Base-by-base conservation (phyloP, 1,140 invertebrate species). In the Luehdorfia chinensis region DNA sequence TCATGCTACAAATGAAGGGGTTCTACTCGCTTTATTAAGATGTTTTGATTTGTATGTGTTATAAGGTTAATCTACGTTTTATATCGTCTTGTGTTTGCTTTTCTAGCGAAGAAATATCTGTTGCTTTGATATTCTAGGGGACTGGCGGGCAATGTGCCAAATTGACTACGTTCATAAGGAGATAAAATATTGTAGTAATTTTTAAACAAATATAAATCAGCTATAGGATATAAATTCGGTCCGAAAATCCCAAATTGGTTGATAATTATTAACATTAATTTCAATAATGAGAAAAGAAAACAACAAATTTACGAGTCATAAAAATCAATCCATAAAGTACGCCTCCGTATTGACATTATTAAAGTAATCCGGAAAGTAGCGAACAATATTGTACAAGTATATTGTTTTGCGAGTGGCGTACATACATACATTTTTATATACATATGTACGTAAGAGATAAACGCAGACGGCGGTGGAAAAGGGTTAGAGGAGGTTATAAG, bases 41-140 rank as follows among this genome's bases (percentile, higher is more conserved):
- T n/a, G n/a, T n/a, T n/a, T n/a, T n/a, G n/a, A n/a, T n/a, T n/a
- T n/a, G n/a, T n/a, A n/a, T 18, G 14, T 16, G 59, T 78, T 64
- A 75, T 75, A 69, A 80, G 68, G 68, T 77, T 75, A n/a, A 84
- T 80, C 71, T 72, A 72, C 65, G 75, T 77, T 75, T 80, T 75
- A 71, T 80, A 84, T 71, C 65, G 76, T 77, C 76, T 66, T 74
- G 70, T 59, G 65, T 84, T 78, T 75, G 62, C 74, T 78, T 74
- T 55, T 50, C 25, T 73, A 66, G 59, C 51, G 59, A 52, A 53
- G 55, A 64, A 71, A 69, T 78, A 78, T 68, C 64, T 67, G 67
- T 75, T 73, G 66, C 60, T 65, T 75, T 59, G 61, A 74, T 67
- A 78, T 67, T 67, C 59, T 69, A 70, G 61, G 47, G 60, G 58